Conservation (phyloP, 2,888 invertebrate genomes). For the Falcaria lacertinaria region DNA sequence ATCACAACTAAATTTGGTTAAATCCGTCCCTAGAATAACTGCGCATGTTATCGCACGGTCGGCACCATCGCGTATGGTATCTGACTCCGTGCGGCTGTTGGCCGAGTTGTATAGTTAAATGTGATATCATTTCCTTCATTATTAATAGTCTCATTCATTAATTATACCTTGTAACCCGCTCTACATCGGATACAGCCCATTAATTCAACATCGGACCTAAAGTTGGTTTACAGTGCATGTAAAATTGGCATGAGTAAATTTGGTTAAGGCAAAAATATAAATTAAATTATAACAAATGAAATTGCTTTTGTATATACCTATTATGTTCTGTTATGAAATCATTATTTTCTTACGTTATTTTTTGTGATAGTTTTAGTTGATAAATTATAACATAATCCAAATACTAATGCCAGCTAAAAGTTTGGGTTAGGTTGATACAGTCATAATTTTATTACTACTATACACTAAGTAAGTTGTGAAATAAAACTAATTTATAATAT, state of each 20-base stretch:
- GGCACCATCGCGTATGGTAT: too few relatives aligned
- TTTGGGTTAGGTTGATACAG: slow-evolving; percentile 73
- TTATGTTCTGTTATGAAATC: slow-evolving; percentile 27
- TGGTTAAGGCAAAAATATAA: too few relatives aligned
- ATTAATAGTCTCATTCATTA: too few relatives aligned
- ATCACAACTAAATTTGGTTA: slow-evolving; percentile 43
- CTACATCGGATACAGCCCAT: neutral
- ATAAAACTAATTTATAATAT: slow-evolving; percentile 74
- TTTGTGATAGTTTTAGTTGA: slow-evolving; percentile 68
- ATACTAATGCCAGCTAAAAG: slow-evolving; percentile 76
- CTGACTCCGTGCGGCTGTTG: too few relatives aligned
- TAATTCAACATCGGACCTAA: too few relatives aligned
- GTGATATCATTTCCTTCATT: too few relatives aligned
- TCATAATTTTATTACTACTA: slow-evolving; percentile 71
- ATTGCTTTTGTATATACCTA: slow-evolving; percentile 48
- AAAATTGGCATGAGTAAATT: slow-evolving; percentile 12
- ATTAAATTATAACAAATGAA: slow-evolving; percentile 19
- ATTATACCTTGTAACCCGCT: neutral
- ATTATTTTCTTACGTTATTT: slow-evolving; percentile 43
- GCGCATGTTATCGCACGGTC: slow-evolving; percentile 12
- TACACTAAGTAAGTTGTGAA: slow-evolving; percentile 71
- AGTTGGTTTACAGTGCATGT: neutral
- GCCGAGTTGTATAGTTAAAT: too few relatives aligned
- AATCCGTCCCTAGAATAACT: slow-evolving; percentile 66
- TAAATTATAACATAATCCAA: slow-evolving; percentile 67